Evolutionary conservation across 1,140 invertebrate genomes (phyloP).

Genomic region (Calliopsis andreniformis): DNA sequence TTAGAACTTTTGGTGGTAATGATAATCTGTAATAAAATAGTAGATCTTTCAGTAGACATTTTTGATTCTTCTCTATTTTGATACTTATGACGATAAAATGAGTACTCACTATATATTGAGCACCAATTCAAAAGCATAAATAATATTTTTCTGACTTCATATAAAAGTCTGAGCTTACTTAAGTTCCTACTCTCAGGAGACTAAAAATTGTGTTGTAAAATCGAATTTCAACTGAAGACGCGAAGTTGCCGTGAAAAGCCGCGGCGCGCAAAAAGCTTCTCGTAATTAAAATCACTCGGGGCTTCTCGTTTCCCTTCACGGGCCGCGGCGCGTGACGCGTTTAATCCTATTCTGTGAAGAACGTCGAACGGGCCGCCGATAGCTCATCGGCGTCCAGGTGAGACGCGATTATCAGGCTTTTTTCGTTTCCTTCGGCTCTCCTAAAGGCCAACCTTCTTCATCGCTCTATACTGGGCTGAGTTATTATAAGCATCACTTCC

Average conservation of each 20-base stretch:
- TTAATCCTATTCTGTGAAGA: conserved; percentile 42
- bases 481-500: conserved; percentile 52
- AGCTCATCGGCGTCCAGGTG: conserved; percentile 35
- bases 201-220: background rate
- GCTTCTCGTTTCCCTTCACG: conserved; percentile 39
- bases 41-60: too few species aligned
- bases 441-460: conserved; percentile 2
- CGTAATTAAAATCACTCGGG: conserved; percentile 39
- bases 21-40: too few species aligned
- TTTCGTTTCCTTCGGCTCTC: conserved; percentile 13
- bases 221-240: background rate
- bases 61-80: too few species aligned
- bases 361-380: conserved; percentile 33
- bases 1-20: too few species aligned
- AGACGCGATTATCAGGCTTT: conserved; percentile 30
- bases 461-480: conserved; percentile 47
- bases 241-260: conserved; percentile 18
- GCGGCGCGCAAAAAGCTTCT: conserved; percentile 16
- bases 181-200: too few species aligned
- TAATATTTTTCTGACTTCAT: too few species aligned
- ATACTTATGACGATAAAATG: too few species aligned
- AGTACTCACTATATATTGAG: too few species aligned
- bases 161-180: too few species aligned
- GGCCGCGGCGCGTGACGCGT: conserved; percentile 36
- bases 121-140: too few species aligned